Percentiles rank a stretch among this genome's conserved stretches.
Evolutionary conservation across 2,888 invertebrate species (phyloP).

Genomic region (Agrypnus murinus): DNA sequence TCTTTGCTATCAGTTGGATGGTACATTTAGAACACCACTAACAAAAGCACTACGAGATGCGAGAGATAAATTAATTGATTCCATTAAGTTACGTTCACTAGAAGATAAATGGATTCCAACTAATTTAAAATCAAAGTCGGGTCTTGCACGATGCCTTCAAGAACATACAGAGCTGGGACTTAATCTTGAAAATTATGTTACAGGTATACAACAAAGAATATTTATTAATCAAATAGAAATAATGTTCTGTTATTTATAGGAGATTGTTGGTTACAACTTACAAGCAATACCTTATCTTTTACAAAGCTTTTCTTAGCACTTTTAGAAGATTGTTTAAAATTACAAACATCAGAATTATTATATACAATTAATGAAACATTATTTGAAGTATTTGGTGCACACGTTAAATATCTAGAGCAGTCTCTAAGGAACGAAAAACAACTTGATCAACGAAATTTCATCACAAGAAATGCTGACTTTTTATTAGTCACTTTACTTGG

Average conservation of each 20-base stretch:
- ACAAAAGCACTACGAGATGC: constrained; percentile 85
- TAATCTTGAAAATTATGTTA: constrained; percentile 79
- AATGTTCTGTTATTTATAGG: constrained; percentile 67
- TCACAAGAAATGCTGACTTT: constrained; percentile 82
- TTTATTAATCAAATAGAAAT: neutral
- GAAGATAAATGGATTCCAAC: constrained; percentile 92
- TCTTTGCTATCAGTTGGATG: constrained; percentile 92
- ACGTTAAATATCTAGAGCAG: constrained; percentile 78
- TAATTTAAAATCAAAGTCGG: constrained; percentile 84
- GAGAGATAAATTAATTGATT: constrained; percentile 87
- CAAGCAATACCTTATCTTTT: constrained; percentile 87
- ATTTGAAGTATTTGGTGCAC: constrained; percentile 82
- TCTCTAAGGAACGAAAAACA: constrained; percentile 75
- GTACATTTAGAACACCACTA: constrained; percentile 85
- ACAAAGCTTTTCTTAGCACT: constrained; percentile 83
- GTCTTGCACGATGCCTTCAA: constrained; percentile 79
- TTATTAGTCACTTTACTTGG: constrained; percentile 79
- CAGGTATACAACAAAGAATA: constrained; percentile 65
- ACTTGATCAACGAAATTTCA: constrained; percentile 70
- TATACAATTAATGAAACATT: constrained; percentile 83
- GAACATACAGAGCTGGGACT: constrained; percentile 83
- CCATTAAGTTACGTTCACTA: constrained; percentile 82
- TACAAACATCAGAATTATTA: constrained; percentile 84
- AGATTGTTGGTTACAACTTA: constrained; percentile 83
- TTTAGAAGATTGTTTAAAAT: constrained; percentile 83